Evolutionary conservation across 2,113 vertebrate genomes (phyloP).

Genomic region (Pelvicachromis taeniatus): DNA sequence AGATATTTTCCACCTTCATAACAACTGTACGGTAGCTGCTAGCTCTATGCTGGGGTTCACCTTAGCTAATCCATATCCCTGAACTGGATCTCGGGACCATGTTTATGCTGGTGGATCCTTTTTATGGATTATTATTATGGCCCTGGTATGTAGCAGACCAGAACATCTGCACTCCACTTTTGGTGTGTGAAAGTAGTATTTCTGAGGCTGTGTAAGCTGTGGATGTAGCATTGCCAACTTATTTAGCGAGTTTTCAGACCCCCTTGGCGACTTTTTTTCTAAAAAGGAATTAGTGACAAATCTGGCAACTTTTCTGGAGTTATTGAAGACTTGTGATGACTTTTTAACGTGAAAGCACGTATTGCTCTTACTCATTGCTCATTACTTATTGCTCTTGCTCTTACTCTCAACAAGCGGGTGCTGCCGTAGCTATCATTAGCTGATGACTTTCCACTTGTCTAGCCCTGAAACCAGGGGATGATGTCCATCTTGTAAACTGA

Average conservation of each 20-base stretch:
- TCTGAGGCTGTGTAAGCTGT: not conserved
- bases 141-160: not conserved
- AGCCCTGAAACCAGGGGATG: not conserved
- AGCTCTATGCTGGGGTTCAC: not conserved
- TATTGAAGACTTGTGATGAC: too few species aligned
- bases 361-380: too few species aligned
- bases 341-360: too few species aligned
- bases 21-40: not conserved
- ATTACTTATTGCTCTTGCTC: too few species aligned
- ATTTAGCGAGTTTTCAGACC: too few species aligned
- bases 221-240: not conserved
- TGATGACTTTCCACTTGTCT: not conserved
- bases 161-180: not conserved
- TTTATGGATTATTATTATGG: not conserved
- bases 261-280: too few species aligned
- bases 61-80: not conserved
- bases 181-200: not conserved
- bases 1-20: not conserved
- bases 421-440: not conserved
- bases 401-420: too few species aligned
- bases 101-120: not conserved
- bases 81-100: not conserved
- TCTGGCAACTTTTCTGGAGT: too few species aligned
- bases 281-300: too few species aligned
- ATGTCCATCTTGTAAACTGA: not conserved